Base-by-base conservation (phyloP, 2,888 invertebrate species). In the Linnaemya vulpina region DNA sequence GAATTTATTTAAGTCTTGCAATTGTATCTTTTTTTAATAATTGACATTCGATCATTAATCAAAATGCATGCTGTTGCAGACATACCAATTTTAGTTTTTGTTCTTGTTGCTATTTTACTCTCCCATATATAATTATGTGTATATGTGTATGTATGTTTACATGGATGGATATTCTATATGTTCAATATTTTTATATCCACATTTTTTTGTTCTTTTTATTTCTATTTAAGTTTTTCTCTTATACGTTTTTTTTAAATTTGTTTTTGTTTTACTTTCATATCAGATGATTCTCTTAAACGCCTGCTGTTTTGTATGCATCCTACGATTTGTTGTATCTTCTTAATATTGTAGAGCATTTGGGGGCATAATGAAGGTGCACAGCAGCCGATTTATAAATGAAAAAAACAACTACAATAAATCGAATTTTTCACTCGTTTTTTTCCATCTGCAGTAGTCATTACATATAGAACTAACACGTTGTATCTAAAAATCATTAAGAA, bases 11-110 rank as follows among this genome's bases (percentile, higher is more conserved):
- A 51, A 79, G 70, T 70, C 73, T 74, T 84, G 86, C 83, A 83
- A 85, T 85, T 82, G 85, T 85, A 79, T 85, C 88, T 89, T 89
- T 90, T 88, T 90, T 89, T 88, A 89, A 89, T 91, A 91, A 92
- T 92, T 92, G 92, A 92, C 92, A 90, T 88, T 89, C 87, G 89
- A 92, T 92, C 92, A 92, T 92, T 92, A 92, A 92, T 92, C 92
- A 92, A 91, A 90, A 88, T 91, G 91, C 92, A 92, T 74, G 78
- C 82, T 87, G 87, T 86, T 87, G 86, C 60, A 83, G 86, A 80
- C 80, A 65, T 62, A 63, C 77, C 71, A 76, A 77, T 83, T 82
- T 62, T 78, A 87, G 84, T 46, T 82, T 86, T 20, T 87, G 86
- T 46, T 30, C 5, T 30, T 88, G 87, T 67, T 87, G 86, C 35